These are phyloP conservation scores for Eudasyphora cyanicolor DNA, from an alignment of 2,888 invertebrate species.

Conservation along the genomic window DNA sequence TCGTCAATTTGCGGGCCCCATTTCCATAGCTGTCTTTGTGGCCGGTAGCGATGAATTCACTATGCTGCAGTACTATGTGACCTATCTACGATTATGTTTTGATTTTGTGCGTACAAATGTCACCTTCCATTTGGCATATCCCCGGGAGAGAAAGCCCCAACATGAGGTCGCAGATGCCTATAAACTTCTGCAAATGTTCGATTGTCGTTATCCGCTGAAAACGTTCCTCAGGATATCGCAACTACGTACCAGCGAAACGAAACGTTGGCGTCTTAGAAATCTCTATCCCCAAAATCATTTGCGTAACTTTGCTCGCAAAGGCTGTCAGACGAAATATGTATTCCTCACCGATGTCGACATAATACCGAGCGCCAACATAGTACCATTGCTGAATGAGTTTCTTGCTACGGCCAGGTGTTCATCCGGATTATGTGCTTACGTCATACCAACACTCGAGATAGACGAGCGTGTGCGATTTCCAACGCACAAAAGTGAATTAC, in stretches of 20 bases:
- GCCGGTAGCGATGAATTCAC: slow-evolving; percentile 89
- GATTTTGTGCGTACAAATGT: slow-evolving; percentile 87
- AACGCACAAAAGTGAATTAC: slow-evolving; percentile 88
- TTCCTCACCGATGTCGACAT: slow-evolving; percentile 94
- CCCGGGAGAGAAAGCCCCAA: slow-evolving; percentile 80
- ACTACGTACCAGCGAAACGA: slow-evolving; percentile 83
- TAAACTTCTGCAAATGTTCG: slow-evolving; percentile 83
- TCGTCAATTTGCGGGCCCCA: slow-evolving; percentile 91
- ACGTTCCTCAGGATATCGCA: slow-evolving; percentile 83
- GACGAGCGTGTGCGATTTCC: slow-evolving; percentile 90
- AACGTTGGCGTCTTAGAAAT: slow-evolving; percentile 87
- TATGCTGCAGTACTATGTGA: slow-evolving; percentile 86
- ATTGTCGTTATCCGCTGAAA: slow-evolving; percentile 87
- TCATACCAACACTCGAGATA: slow-evolving; percentile 94
- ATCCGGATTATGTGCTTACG: slow-evolving; percentile 87
- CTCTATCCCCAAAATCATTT: slow-evolving; percentile 95
- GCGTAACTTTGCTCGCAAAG: slow-evolving; percentile 91
- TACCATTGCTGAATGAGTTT: slow-evolving; percentile 86
- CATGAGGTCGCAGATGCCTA: slow-evolving; percentile 82
- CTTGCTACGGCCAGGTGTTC: slow-evolving; percentile 81
- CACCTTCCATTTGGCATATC: slow-evolving; percentile 88
- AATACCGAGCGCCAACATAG: slow-evolving; percentile 88
- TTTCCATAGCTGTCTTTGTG: slow-evolving; percentile 90
- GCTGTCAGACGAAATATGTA: slow-evolving; percentile 89
- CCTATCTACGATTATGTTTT: slow-evolving; percentile 89